Conservation (phyloP, 2,888 invertebrate genomes). For the Glaucopsyche alexis region DNA sequence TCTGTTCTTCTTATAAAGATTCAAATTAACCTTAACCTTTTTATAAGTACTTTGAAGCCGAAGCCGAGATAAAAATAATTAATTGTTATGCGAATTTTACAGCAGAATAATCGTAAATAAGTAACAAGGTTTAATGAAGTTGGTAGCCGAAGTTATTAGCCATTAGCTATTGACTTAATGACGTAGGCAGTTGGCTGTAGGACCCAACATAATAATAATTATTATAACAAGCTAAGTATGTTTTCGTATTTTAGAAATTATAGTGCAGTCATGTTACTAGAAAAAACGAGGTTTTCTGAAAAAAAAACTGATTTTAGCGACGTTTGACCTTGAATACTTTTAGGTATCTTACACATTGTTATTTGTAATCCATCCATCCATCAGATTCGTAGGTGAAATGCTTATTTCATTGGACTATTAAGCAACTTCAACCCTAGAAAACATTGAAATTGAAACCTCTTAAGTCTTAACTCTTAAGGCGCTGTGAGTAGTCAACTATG, state of each 20-base stretch:
- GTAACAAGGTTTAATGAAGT: not conserved
- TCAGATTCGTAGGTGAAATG: too few species aligned
- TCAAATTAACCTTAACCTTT: not conserved
- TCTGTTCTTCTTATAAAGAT: not conserved
- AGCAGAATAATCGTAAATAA: conserved; percentile 21
- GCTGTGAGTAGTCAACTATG: too few species aligned
- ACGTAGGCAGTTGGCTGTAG: not conserved
- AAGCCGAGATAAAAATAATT: not conserved
- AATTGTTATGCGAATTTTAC: not conserved
- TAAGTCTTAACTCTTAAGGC: too few species aligned
- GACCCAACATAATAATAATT: not conserved
- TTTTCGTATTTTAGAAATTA: not conserved
- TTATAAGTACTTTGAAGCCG: not conserved
- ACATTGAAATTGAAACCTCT: too few species aligned
- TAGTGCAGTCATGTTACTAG: too few species aligned
- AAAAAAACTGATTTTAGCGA: too few species aligned
- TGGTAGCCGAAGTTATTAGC: not conserved
- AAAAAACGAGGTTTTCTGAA: too few species aligned
- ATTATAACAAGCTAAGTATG: not conserved
- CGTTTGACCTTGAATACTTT: too few species aligned
- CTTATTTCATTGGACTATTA: too few species aligned
- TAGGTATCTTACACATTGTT: too few species aligned
- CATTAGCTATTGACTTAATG: not conserved
- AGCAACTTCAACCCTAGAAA: too few species aligned
- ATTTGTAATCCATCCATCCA: too few species aligned